phyloP scores from a whole-genome alignment of 2,797 vertebrate species.

The Myripristis jacobus region DNA sequence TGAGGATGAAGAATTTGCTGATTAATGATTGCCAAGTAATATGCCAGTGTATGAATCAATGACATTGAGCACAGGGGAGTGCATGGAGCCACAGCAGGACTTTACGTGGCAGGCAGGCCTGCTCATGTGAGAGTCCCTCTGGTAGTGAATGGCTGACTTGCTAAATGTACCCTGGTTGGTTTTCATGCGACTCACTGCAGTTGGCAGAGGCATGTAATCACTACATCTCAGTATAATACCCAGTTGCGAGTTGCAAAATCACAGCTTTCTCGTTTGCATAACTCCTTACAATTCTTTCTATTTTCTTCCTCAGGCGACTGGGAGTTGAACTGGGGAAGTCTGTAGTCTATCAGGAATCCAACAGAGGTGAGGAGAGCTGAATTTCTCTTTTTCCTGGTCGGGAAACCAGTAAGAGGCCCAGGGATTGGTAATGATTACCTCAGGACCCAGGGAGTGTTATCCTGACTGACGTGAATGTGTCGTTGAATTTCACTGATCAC shows the following conservation, averaged over 20 bases:
- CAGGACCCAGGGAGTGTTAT: too few species aligned
- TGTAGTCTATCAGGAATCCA: slow-evolving; percentile 96
- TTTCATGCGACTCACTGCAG: background rate
- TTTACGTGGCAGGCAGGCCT: background rate
- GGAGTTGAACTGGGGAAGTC: slow-evolving; percentile 97
- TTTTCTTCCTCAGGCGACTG: slow-evolving; percentile 85
- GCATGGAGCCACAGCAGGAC: too few species aligned
- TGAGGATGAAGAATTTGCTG: background rate
- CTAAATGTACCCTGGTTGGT: background rate
- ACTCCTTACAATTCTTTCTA: slow-evolving; percentile 2
- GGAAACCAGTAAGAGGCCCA: too few species aligned
- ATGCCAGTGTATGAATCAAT: background rate
- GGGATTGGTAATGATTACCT: background rate
- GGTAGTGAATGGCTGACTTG: background rate
- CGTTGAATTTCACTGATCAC: background rate
- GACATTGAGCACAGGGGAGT: too few species aligned
- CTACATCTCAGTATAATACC: background rate
- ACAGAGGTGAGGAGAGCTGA: slow-evolving; percentile 87
- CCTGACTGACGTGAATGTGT: background rate
- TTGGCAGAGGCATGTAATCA: background rate
- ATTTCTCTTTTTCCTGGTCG: background rate
- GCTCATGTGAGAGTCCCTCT: too few species aligned
- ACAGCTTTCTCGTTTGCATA: background rate
- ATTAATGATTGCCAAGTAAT: background rate
- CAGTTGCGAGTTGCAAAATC: background rate